Percentiles rank a stretch among this genome's conserved stretches.
These are phyloP conservation scores for Limnothrissa miodon DNA, from an alignment of 2,113 vertebrate species.

Conservation along the genomic window DNA sequence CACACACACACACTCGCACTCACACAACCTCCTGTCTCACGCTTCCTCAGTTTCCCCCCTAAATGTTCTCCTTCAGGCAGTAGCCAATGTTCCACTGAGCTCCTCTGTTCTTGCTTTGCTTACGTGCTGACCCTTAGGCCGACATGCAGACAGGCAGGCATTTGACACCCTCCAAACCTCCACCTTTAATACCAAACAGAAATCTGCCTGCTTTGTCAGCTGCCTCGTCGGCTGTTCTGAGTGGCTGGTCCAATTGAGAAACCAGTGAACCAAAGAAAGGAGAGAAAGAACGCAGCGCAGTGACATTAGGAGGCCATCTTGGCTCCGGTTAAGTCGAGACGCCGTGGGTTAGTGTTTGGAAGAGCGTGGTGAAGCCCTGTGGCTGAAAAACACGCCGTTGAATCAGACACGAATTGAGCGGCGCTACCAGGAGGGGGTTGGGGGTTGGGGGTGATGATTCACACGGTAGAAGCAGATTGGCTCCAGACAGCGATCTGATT, in stretches of 20 bases:
- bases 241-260: background rate
- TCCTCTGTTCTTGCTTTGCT: background rate
- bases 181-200: background rate
- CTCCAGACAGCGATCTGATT: conserved; percentile 33
- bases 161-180: background rate
- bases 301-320: conserved; percentile 9
- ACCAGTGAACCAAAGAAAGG: background rate
- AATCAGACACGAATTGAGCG: background rate
- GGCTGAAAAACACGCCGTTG: background rate
- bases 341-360: background rate
- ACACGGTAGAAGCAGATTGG: conserved; percentile 23
- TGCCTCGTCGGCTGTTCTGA: background rate
- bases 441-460: background rate
- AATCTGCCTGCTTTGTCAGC: background rate
- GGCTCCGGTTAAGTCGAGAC: background rate
- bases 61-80: background rate
- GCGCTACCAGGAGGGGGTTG: background rate
- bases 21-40: background rate
- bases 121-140: background rate
- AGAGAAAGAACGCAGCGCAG: background rate
- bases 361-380: background rate
- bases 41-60: background rate
- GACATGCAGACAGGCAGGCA: background rate
- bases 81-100: background rate
- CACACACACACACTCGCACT: conserved; percentile 1